Evolutionary conservation across 2,113 vertebrate genomes (phyloP), one percentile per base, ranked within the genome.

Genomic region (Percina caprodes): DNA sequence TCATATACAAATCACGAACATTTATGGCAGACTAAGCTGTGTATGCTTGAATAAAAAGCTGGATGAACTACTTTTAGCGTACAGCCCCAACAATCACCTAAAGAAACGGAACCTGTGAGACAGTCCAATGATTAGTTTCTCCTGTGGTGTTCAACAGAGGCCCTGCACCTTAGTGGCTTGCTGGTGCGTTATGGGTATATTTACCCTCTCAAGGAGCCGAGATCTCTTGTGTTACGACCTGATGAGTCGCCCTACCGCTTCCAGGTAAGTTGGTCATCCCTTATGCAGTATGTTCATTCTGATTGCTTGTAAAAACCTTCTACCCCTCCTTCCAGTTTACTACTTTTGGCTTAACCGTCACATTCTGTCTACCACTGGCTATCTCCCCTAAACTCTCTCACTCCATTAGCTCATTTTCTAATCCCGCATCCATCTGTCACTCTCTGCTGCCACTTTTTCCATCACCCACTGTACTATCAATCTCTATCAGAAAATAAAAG

Each of bases 181-280:
- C 92, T 98, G 60, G 95, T 97, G 77, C 95, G 80, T 83, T 96
- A 96, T 0, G 97, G 97, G 60, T 98, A 98, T 71, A 94, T 99
- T 69, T 99, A 98, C 80, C 96, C 97, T 0, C 95, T 99, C 70
- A 96, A 93, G 8, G 96, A 96, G 68, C 96, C 96, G 0, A 86
- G 93, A 71, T 93, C 88, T 65, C 95, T 96, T 0, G 82, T 93
- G 67, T 93, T 98, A 23, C 91, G 88, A 39, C 92, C 93, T 0
- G 96, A 99, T 0, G 97, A 98, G 48, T 93, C 97, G 0, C 95
- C 97, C 14, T 99, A 97, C 87, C 95, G 97, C 83, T 98, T 99
- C 92, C 97, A 98, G 97, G 98, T 99, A 48, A 87, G 80, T 54
- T 11, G 0, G 4, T 1, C 24, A 2, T 13, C 48, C 65, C 7